A percentile compares a stretch with the other conserved stretches of the same genome.
Evolutionary conservation across 2,797 vertebrate species (phyloP).

Genomic region (Limnodromus scolopaceus): DNA sequence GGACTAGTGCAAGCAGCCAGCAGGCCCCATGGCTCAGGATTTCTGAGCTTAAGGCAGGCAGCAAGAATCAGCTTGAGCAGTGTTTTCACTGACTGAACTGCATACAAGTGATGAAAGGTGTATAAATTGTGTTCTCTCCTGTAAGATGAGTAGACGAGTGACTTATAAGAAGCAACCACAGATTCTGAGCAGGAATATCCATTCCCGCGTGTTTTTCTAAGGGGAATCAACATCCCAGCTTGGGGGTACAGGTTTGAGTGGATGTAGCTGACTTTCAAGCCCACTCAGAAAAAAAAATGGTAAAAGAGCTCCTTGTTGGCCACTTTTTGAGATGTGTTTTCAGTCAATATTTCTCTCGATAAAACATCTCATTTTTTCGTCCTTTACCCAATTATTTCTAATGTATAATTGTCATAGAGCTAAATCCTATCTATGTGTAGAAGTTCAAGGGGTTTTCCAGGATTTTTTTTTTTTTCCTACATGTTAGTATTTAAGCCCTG

Average conservation of each 20-base stretch:
- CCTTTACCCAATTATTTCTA: neutral
- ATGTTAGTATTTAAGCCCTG: neutral
- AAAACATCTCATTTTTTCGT: neutral
- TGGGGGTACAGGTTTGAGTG: neutral
- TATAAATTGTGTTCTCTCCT: neutral
- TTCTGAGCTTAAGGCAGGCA: constrained; percentile 2
- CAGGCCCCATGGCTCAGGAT: neutral
- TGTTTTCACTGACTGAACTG: neutral
- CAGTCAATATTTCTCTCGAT: neutral
- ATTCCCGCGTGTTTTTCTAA: neutral
- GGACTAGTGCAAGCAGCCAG: neutral
- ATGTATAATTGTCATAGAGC: neutral
- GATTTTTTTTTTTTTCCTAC: neutral
- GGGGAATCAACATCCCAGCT: neutral
- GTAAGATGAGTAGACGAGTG: neutral
- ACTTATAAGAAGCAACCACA: neutral
- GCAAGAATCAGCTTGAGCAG: neutral
- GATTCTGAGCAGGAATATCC: neutral
- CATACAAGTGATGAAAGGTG: neutral
- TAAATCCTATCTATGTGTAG: neutral
- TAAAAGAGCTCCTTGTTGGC: neutral
- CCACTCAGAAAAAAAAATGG: neutral
- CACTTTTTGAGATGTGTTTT: neutral
- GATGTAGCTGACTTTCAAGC: neutral
- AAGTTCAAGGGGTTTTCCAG: neutral